Evolutionary conservation across 2,113 vertebrate species (phyloP), one percentile per base, ranked within the genome.

Genomic region (Sceloporus undulatus): DNA sequence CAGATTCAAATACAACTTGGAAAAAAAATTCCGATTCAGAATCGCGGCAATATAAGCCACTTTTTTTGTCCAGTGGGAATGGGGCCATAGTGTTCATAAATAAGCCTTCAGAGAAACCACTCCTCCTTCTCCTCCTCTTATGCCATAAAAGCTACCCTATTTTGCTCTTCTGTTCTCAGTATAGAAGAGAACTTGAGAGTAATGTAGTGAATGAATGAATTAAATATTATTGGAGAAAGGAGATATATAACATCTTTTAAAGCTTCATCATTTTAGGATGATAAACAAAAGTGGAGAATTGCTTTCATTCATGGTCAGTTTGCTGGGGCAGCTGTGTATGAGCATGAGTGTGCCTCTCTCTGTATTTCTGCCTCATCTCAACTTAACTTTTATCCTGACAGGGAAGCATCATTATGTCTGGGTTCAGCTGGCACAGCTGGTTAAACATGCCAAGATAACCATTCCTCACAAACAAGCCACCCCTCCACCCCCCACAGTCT

Each of bases 251-350:
- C 40, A 77, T 29, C 9, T 66, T 82, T 59, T 62, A 62, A 76
- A 19, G 25, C 0, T 52, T 13, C 34, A 11, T 34, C 48, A 71
- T 16, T 54, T 54, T 71, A 86, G 29, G 18, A 52, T 14, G 38
- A n/a, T 88, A 92, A 71, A 81, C 91, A 92, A 94, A 95, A 94
- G 70, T 83, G 93, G 87, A 86, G 91, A 92, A 93, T 95, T 95
- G 92, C 71, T 87, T 96, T 92, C 93, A 82, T 92, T 95, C 92
- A 90, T 83, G 83, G 94, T 94, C 91, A 94, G 87, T 96, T 96
- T 94, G 91, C 81, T 85, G 76, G 52, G 92, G 86, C 82, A 84
- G 68, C 25, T 93, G 93, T 90, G 85, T 93, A 71, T 62, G 82
- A 78, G 80, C 38, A 66, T 29, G 65, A 34, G 29, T 19, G 19